Evolutionary conservation across 2,797 vertebrate species (phyloP), one percentile per base, ranked within the genome.

Genomic region (Trachurus trachurus): DNA sequence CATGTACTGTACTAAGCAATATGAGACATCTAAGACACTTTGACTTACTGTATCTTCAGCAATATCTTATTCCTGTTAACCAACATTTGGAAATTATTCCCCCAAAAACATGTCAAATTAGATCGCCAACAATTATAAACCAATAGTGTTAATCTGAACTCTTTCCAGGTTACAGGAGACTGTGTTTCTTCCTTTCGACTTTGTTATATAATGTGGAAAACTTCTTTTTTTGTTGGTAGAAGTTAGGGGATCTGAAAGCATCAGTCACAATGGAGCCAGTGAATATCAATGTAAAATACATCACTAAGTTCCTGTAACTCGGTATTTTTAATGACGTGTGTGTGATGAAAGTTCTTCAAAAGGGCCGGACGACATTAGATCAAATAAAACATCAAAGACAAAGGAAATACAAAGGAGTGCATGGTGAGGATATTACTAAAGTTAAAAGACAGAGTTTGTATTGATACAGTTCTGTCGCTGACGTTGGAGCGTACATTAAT

Each of bases 401-500:
- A n/a, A 56, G 6, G 2, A 34, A 17, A 40, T 26, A 19, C 9
- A 50, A 37, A 16, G 26, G 11, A n/a, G 12, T 31, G 10, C 39
- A 34, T 2, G 39, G 4, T 31, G 21, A 37, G 6, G 65, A 64
- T 54, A 54, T 60, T 54, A 11, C 45, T 31, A 10, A 3, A 50
- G 52, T 15, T 1, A 52, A 67, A 39, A 49, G 15, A 13, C 22
- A 12, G 2, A 9, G n/a, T 71, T 72, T 40, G 19, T 40, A 44
- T 66, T 63, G 34, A 71, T 58, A 63, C 5, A 21, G 31, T 26
- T 75, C 2, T 56, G 50, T n/a, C 42, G 82, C 11, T 10, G 21
- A 58, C 60, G 44, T 71, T 6, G 19, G 7, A 16, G 58, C 50
- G 44, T 71, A 19, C 17, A 16, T 52, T 22, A 40, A 54, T 37